Base-by-base conservation (phyloP, 2,888 invertebrate species). In the Actias luna region DNA sequence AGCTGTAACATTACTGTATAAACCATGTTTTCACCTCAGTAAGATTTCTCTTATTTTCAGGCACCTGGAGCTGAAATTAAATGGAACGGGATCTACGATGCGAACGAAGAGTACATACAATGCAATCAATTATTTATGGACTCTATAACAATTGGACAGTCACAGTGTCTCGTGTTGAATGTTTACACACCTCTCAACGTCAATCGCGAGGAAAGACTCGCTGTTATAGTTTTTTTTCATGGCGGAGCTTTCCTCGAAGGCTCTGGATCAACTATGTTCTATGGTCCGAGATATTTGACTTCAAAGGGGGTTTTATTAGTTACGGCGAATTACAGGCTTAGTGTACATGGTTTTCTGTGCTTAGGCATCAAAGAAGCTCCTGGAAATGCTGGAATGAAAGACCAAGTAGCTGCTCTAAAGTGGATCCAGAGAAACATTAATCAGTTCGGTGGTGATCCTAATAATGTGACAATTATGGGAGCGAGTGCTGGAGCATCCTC, bases 311-410 rank as follows among this genome's bases (percentile, higher is more conserved):
- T 76, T 0, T 59, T 76, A n/a, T 60, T 75, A 16, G 73, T 75
- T 10, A 75, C 77, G 4, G 57, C 80, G 12, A 82, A 81, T 65
- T 82, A 82, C 33, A 83, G 92, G 69, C 69, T 92, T 0, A 89
- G 88, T 78, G 69, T 90, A 16, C 67, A 90, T 50, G 92, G 92
- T 3, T 92, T 90, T 58, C 70, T 92, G 0, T 89, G 90, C 64
- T 67, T 92, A 3, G 85, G 88, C 4, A 89, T 73, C 12, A 73
- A 75, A 52, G 79, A 77, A 60, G 80, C 78, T 5, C 80, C 80
- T 1, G 80, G 80, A 1, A 81, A 80, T 42, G 77, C 77, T 12
- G 81, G 78, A 0, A 35, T 81, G 58, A 80, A 77, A 67, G 81
- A 81, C 58, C 79, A 80, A 60, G 75, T 80, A 1, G 78, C 76